These are phyloP conservation scores for Aegotheles bennettii DNA, from an alignment of 2,113 vertebrate genomes.

Conservation along the genomic window DNA sequence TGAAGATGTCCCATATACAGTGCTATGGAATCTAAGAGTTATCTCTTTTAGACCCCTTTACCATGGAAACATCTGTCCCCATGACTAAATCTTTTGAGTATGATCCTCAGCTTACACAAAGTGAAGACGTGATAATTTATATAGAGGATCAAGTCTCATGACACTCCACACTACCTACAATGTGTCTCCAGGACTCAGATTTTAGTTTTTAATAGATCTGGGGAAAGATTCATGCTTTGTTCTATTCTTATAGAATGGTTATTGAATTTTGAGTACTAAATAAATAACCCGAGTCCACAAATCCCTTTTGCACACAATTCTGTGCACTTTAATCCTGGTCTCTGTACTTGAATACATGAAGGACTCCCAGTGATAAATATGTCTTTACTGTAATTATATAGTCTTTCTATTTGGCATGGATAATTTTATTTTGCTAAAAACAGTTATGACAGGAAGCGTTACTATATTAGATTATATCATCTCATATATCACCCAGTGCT, in stretches of 20 bases:
- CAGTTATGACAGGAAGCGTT: neutral
- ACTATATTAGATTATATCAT: neutral
- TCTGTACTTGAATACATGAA: neutral
- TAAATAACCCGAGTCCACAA: neutral
- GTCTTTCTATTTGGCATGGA: neutral
- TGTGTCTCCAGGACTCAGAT: neutral
- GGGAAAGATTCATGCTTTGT: neutral
- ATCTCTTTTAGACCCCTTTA: neutral
- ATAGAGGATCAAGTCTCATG: neutral
- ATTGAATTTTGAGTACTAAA: constrained; percentile 12
- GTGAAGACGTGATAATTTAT: neutral
- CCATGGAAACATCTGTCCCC: neutral
- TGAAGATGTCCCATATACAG: neutral
- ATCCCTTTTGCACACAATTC: neutral
- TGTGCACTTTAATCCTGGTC: neutral
- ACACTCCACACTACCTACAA: neutral
- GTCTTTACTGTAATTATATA: neutral
- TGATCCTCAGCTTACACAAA: neutral
- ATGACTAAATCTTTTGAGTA: neutral
- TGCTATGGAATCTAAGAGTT: neutral
- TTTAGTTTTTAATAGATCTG: neutral
- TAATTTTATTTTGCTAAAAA: constrained; percentile 34
- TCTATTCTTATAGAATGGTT: neutral
- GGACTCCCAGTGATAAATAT: neutral
- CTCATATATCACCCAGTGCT: neutral